Percentiles rank a stretch among this genome's conserved stretches.
These are phyloP conservation scores for Listronotus bonariensis DNA, from an alignment of 1,140 invertebrate genomes.

Conservation along the genomic window DNA sequence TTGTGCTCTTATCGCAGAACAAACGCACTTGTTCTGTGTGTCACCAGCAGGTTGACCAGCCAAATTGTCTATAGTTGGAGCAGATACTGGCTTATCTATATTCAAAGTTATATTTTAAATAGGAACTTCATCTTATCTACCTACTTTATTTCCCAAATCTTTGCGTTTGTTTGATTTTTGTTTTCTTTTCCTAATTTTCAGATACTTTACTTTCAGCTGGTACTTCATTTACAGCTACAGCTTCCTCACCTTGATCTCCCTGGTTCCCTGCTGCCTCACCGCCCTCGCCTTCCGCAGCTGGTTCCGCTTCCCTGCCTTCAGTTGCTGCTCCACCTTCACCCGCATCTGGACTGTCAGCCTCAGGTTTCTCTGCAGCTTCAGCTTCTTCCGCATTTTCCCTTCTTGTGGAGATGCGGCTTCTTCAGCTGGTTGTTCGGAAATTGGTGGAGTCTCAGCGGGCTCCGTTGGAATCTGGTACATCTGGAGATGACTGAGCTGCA, in stretches of 20 bases:
- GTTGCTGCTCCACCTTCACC: neutral
- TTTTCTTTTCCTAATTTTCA: no score
- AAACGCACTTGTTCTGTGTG: slow-evolving; percentile 1
- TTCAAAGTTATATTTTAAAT: no score
- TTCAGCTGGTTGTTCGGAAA: neutral
- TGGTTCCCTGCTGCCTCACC: no score
- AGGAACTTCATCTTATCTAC: no score
- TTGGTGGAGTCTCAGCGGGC: no score
- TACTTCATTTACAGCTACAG: no score
- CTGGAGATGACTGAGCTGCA: slow-evolving; percentile 1
- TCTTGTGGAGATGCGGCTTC: neutral
- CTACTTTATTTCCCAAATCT: no score
- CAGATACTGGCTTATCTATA: no score
- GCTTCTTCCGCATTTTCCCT: neutral
- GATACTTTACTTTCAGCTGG: no score
- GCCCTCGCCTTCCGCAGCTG: neutral
- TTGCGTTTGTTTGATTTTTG: no score
- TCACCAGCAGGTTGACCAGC: neutral
- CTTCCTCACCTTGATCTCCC: no score
- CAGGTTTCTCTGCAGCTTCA: neutral
- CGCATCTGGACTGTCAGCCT: neutral
- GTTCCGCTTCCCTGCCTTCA: neutral
- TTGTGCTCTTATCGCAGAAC: slow-evolving; percentile 14
- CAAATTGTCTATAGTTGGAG: no score
- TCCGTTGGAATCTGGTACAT: neutral